Evolutionary conservation across 2,113 vertebrate genomes (phyloP).

Genomic region (Nothobranchius kuhntae): DNA sequence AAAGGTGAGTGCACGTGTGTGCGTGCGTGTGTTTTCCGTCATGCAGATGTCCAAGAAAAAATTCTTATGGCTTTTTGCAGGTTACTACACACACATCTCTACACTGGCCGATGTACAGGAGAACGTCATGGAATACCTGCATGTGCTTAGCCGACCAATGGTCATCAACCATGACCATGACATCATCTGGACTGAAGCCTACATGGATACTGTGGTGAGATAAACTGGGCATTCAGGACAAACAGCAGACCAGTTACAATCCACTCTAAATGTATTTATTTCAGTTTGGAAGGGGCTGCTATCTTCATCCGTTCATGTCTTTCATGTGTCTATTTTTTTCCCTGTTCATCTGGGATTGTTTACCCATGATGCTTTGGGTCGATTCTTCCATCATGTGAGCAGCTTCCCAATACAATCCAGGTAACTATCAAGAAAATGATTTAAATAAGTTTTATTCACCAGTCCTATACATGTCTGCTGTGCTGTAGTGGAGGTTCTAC

Average conservation of each 20-base stretch:
- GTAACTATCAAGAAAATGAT: slow-evolving; percentile 69
- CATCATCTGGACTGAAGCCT: slow-evolving; percentile 97
- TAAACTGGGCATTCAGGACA: slow-evolving; percentile 14
- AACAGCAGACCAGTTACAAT: not conserved
- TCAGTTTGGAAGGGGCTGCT: not conserved
- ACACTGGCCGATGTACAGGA: slow-evolving; percentile 94
- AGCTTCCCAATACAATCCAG: slow-evolving; percentile 88
- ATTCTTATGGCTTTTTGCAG: slow-evolving; percentile 64
- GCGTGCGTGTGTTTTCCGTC: not conserved
- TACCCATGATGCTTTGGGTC: slow-evolving; percentile 47
- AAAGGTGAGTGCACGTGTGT: slow-evolving; percentile 81
- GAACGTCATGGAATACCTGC: slow-evolving; percentile 97
- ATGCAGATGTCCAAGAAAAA: not conserved
- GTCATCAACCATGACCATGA: slow-evolving; percentile 97
- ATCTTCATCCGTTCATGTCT: not conserved
- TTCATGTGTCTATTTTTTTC: slow-evolving; percentile 37
- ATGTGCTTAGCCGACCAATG: slow-evolving; percentile 96
- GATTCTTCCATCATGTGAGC: slow-evolving; percentile 52
- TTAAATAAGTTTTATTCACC: too few relatives aligned
- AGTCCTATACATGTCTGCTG: too few relatives aligned
- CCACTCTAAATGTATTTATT: not conserved
- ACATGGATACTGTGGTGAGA: slow-evolving; percentile 94
- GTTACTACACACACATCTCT: slow-evolving; percentile 96
- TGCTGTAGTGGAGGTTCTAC: too few relatives aligned
- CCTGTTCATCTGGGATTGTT: not conserved